These are phyloP conservation scores for Cyphomyrus discorhynchus DNA, from an alignment of 2,113 vertebrate species.

Conservation along the genomic window DNA sequence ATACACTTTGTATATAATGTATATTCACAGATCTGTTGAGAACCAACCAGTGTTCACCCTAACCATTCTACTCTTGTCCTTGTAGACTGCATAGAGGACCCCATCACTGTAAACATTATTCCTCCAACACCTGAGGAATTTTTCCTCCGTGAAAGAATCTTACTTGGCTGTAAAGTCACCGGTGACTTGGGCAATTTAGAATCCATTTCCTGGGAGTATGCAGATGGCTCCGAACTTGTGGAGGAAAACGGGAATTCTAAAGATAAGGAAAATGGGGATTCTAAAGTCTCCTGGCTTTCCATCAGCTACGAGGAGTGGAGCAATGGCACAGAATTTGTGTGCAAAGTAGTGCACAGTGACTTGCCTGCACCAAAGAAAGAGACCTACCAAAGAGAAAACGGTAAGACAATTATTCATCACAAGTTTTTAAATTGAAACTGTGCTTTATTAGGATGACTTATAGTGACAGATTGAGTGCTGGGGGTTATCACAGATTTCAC, in stretches of 20 bases:
- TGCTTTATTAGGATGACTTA: background rate
- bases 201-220: slow-evolving; percentile 6
- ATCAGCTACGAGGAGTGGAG: slow-evolving; percentile 49
- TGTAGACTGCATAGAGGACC: background rate
- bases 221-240: fast-evolving
- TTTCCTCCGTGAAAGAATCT: background rate
- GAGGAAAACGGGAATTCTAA: fast-evolving
- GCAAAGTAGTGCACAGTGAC: slow-evolving; percentile 4
- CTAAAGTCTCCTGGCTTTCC: fast-evolving
- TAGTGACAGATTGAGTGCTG: background rate
- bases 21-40: background rate
- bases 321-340: slow-evolving; percentile 20
- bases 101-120: background rate
- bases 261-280: fast-evolving
- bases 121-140: slow-evolving; percentile 16
- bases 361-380: fast-evolving
- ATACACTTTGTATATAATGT: background rate
- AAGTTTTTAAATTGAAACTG: background rate
- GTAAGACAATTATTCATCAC: slow-evolving; percentile 39
- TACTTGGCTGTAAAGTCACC: slow-evolving; percentile 19
- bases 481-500: background rate
- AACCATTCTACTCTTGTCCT: background rate
- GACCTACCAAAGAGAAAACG: slow-evolving; percentile 14
- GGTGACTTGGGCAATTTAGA: fast-evolving
- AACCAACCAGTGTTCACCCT: background rate